Percentiles rank a stretch among this genome's conserved stretches.
These are phyloP conservation scores for Hydrolagus affinis DNA, from an alignment of 2,113 vertebrate species.

Conservation along the genomic window DNA sequence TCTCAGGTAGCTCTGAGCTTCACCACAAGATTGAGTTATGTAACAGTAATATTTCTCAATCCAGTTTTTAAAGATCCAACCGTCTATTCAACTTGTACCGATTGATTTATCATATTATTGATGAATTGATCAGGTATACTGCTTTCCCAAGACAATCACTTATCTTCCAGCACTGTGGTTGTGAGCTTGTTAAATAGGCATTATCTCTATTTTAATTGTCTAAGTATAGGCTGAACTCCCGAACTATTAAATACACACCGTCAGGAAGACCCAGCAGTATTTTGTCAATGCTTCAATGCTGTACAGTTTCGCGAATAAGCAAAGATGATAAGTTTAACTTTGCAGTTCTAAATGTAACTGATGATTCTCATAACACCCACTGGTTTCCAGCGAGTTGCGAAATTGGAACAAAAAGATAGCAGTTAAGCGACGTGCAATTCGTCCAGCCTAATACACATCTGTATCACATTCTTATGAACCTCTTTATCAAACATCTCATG, in stretches of 20 bases:
- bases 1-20: neutral
- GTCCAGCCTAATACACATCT: constrained; percentile 4
- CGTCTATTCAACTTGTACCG: neutral
- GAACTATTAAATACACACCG: neutral
- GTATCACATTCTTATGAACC: constrained; percentile 18
- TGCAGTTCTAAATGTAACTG: constrained; percentile 14
- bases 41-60: neutral
- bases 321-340: neutral
- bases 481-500: constrained; percentile 28
- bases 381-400: constrained; percentile 22
- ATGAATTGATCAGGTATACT: neutral
- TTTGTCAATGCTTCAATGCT: constrained; percentile 17
- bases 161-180: neutral
- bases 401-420: constrained; percentile 26
- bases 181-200: neutral
- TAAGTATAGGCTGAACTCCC: neutral
- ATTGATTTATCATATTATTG: neutral
- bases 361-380: neutral
- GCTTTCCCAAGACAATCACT: neutral
- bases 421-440: constrained; percentile 17
- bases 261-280: neutral
- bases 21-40: neutral
- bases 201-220: constrained; percentile 9
- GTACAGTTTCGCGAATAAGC: neutral
- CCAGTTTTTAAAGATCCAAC: neutral